Evolutionary conservation across 2,113 vertebrate species (phyloP), one percentile per base, ranked within the genome.

Genomic region (Sardina pilchardus): DNA sequence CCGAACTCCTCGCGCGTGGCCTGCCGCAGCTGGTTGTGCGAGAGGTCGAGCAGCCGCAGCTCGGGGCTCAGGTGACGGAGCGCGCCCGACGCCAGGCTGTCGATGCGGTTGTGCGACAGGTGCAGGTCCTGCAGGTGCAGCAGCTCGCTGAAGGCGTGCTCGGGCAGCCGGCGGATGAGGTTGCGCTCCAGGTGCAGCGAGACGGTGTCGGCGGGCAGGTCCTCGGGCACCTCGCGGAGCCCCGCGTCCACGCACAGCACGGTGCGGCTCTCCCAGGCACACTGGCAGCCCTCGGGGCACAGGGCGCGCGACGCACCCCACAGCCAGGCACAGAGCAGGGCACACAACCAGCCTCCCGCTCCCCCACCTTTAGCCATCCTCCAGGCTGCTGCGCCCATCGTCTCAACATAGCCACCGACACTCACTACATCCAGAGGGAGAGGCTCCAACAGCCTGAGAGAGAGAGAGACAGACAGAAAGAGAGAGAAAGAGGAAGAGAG

Each of bases 101-200:
- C 92, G 6, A 96, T 95, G 63, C 92, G 95, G 87, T 96, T 96
- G 93, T 95, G 93, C 2, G 95, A 95, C 39, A 96, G 90, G 91
- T 96, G 87, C 16, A 96, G 94, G 83, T 96, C 95, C 21, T 88
- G 94, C 88, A 96, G 90, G 87, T 92, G 94, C 30, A 91, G 90
- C 84, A 96, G 92, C 17, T 92, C 85, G 0, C 88, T 89, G 91
- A 96, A 95, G 86, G 94, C 93, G 3, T 89, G 91, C 80, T 94
- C 94, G 0, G 94, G 95, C 82, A 96, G 88, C 53, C n/a, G 92
- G 0, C 93, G 92, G 86, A 96, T 96, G 91, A 92, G 92, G 90
- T 96, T 96, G 75, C 92, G 93, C 85, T 96, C 95, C 85, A 96
- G 89, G 90, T 96, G 93, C 67, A 96, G 94, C 19, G 91, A 90